Conservation (phyloP, 2,113 vertebrate genomes). For the Clinocottus analis region DNA sequence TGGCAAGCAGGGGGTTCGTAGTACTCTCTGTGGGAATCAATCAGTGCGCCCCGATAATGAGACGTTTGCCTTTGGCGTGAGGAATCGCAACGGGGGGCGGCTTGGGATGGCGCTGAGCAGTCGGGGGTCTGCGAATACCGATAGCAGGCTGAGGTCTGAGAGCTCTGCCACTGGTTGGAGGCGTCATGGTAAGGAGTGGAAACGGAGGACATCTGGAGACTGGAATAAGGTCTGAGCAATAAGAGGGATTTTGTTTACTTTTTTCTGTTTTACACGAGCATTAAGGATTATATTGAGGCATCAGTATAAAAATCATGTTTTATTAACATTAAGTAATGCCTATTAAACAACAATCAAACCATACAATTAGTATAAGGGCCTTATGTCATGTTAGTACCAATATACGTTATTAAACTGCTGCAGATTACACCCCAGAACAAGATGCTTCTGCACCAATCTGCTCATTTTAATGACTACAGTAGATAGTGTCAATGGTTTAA, state of each 20-base stretch:
- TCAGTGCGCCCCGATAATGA: slow-evolving; percentile 52
- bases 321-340: neutral
- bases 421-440: neutral
- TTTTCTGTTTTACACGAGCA: neutral
- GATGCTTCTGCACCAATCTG: neutral
- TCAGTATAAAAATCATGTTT: neutral
- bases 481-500: neutral
- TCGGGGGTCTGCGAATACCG: slow-evolving; percentile 31
- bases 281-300: neutral
- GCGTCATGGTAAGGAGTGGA: neutral
- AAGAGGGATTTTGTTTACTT: slow-evolving; percentile 3
- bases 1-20: slow-evolving; percentile 16
- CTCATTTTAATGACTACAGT: neutral
- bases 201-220: slow-evolving; percentile 33
- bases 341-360: neutral
- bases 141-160: slow-evolving; percentile 22
- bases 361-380: neutral
- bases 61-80: slow-evolving; percentile 30
- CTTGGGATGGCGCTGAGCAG: slow-evolving; percentile 34
- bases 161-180: slow-evolving; percentile 23
- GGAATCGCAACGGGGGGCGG: slow-evolving; percentile 36
- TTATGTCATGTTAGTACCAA: neutral
- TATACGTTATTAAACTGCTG: neutral
- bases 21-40: slow-evolving; percentile 33
- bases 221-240: neutral